Conservation (phyloP, 64 coral and sea anemone species). For the Cladopsammia gracilis region DNA sequence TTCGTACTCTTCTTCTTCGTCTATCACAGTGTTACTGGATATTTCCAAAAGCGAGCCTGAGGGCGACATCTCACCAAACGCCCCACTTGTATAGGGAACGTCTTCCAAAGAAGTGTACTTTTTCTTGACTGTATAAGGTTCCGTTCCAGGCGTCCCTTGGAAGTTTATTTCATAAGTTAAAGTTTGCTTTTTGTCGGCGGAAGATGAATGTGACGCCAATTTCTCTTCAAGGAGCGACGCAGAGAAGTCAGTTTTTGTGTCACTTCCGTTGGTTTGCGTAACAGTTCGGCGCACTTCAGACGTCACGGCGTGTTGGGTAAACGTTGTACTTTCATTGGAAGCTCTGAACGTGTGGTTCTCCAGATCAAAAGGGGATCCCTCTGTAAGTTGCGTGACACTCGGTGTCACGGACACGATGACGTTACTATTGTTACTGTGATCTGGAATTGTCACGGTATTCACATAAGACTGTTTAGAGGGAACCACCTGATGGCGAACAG, state of each 20-base stretch:
- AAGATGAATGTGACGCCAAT: background rate
- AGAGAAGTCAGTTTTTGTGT: background rate
- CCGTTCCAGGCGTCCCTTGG: slow-evolving; percentile 7
- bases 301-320: background rate
- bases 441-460: slow-evolving; percentile 35
- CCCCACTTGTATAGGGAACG: background rate
- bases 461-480: slow-evolving; percentile 35
- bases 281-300: slow-evolving; percentile 32
- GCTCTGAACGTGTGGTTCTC: slow-evolving; percentile 7
- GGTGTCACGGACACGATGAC: slow-evolving; percentile 29
- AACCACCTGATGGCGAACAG: slow-evolving; percentile 1
- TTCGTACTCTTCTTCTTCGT: slow-evolving; percentile 35
- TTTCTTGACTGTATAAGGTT: slow-evolving; percentile 28
- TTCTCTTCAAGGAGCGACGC: slow-evolving; percentile 25
- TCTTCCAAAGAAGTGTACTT: background rate
- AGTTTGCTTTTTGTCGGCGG: background rate
- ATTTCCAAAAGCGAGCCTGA: slow-evolving; percentile 20
- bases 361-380: background rate
- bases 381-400: background rate
- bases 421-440: slow-evolving; percentile 14
- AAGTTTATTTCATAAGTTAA: slow-evolving; percentile 44
- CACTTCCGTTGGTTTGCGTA: slow-evolving; percentile 20
- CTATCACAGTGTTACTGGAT: slow-evolving; percentile 35
- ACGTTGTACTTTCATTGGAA: slow-evolving; percentile 45
- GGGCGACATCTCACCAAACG: slow-evolving; percentile 6